Evolutionary conservation across 1,140 invertebrate species (phyloP).

Genomic region (Penaeus chinensis): DNA sequence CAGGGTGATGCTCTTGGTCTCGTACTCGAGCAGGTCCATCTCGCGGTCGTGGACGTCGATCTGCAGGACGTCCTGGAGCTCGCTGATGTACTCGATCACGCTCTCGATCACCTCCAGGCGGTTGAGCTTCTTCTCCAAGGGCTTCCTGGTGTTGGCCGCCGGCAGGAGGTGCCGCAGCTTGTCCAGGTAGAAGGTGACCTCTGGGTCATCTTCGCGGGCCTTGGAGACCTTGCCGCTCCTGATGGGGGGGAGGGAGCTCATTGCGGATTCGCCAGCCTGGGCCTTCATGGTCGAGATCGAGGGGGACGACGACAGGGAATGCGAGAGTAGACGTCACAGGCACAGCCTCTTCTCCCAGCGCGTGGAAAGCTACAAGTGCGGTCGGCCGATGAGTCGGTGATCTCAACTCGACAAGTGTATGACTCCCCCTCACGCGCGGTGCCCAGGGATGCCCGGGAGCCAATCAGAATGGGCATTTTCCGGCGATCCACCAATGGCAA

Average conservation of each 20-base stretch:
- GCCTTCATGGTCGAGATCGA: constrained; percentile 43
- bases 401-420: constrained; percentile 42
- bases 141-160: constrained; percentile 33
- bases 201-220: constrained; percentile 45
- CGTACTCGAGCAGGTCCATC: constrained; percentile 54
- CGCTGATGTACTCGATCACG: constrained; percentile 56
- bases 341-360: background rate
- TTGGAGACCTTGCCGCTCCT: constrained; percentile 58
- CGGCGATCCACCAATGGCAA: constrained; percentile 38
- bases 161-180: constrained; percentile 54
- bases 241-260: constrained; percentile 47
- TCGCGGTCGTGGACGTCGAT: constrained; percentile 54
- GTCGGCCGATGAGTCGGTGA: constrained; percentile 11
- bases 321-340: background rate
- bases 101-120: constrained; percentile 52
- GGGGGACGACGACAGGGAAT: background rate
- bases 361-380: background rate
- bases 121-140: constrained; percentile 46
- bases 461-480: constrained; percentile 50
- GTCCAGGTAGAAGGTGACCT: constrained; percentile 49
- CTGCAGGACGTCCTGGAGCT: constrained; percentile 50
- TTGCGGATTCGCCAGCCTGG: constrained; percentile 38
- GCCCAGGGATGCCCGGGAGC: constrained; percentile 37
- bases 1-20: constrained; percentile 53
- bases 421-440: constrained; percentile 29